Evolutionary conservation across 2,888 invertebrate genomes (phyloP).

Genomic region (Brenthis hecate): DNA sequence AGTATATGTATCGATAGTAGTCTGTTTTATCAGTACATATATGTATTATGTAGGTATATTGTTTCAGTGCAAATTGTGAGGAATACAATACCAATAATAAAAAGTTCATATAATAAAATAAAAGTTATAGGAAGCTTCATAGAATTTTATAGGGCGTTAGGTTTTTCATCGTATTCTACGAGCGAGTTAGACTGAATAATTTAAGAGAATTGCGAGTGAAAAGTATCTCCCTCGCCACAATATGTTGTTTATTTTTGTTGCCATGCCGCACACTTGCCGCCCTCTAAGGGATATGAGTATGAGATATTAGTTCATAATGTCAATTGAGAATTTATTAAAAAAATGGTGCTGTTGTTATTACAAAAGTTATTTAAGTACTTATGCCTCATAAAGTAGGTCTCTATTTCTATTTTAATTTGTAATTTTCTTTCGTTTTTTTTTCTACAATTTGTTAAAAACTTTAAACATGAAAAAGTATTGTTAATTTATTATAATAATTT

Average conservation of each 20-base stretch:
- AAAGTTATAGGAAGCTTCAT: slow-evolving; percentile 30
- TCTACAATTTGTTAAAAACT: not conserved
- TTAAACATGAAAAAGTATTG: not conserved
- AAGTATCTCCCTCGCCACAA: slow-evolving; percentile 55
- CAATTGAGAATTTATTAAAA: too few species aligned
- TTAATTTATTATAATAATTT: not conserved
- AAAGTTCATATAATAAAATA: not conserved
- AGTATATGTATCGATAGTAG: too few species aligned
- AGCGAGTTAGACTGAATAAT: slow-evolving; percentile 55
- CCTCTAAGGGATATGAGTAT: not conserved
- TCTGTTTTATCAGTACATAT: too few species aligned
- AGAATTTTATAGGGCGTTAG: slow-evolving; percentile 23
- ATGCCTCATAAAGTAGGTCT: too few species aligned
- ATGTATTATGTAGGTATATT: too few species aligned
- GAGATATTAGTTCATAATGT: too few species aligned
- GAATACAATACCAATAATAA: not conserved
- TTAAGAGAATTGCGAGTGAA: slow-evolving; percentile 65
- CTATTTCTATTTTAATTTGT: too few species aligned
- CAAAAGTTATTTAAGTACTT: too few species aligned
- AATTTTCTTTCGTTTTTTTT: too few species aligned
- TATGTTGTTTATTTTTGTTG: slow-evolving; percentile 60
- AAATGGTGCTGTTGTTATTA: too few species aligned
- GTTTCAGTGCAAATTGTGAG: too few species aligned
- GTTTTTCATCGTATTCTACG: slow-evolving; percentile 54
- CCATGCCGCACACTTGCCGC: slow-evolving; percentile 49